A percentile compares a stretch with the other conserved stretches of the same genome.
Conservation (phyloP, 2,888 invertebrate species). For the Eutolmus rufibarbis region DNA sequence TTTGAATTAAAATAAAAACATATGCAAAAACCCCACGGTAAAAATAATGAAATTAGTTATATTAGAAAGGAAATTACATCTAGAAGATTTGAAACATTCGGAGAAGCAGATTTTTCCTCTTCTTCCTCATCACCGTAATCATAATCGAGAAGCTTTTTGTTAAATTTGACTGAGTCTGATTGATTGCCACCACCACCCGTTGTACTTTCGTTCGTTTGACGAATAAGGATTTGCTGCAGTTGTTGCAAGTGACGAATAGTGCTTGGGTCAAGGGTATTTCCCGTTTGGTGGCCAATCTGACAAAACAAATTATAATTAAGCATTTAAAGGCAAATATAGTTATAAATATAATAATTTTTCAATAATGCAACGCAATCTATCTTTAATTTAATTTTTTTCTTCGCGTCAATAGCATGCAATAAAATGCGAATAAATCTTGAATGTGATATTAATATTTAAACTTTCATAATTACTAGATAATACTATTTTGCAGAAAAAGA, state of each 20-base stretch:
- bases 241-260: slow-evolving; percentile 67
- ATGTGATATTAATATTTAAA: neutral
- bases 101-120: slow-evolving; percentile 64
- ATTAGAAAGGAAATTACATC: slow-evolving; percentile 49
- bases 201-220: slow-evolving; percentile 52
- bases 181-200: slow-evolving; percentile 46
- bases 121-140: slow-evolving; percentile 94
- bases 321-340: neutral
- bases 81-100: slow-evolving; percentile 50
- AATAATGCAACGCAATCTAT: neutral
- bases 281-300: slow-evolving; percentile 58
- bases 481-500: neutral
- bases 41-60: neutral
- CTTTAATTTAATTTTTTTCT: neutral
- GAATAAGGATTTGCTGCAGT: slow-evolving; percentile 68
- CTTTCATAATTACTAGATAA: neutral
- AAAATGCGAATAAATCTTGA: neutral
- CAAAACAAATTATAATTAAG: slow-evolving; percentile 40
- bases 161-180: slow-evolving; percentile 72
- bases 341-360: neutral
- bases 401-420: neutral
- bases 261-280: slow-evolving; percentile 54
- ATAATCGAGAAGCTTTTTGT: slow-evolving; percentile 85
- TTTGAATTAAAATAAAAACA: slow-evolving; percentile 38
- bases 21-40: neutral